Evolutionary conservation across 2,888 invertebrate species (phyloP), one percentile per base, ranked within the genome.

Genomic region (Flabesymbios commensalis): DNA sequence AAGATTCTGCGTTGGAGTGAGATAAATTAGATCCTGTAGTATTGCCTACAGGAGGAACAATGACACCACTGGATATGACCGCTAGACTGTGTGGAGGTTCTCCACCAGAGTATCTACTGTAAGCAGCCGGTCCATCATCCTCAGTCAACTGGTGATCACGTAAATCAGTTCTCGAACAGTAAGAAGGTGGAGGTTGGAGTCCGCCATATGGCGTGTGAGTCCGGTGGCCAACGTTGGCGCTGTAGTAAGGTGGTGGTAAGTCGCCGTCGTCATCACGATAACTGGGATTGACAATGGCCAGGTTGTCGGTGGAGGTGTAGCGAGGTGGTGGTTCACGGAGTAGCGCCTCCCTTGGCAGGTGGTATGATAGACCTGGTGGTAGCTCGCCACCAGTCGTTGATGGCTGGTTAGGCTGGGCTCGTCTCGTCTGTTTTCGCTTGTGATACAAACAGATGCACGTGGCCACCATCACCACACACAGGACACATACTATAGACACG

Each of bases 211-310:
- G 29, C 28, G 22, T 5, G 29, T 14, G 29, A 7, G 7, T 31
- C 10, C 49, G 26, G 14, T 29, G 10, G 31, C 31, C 49, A 5
- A 22, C 14, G 7, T 49, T 26, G 31, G 49, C 26, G 5, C 29
- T 17, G 49, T 49, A 49, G 31, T 32, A 49, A 7, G 49, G 49
- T 22, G 49, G 49, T 22, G 49, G 49, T 32, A 28, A 32, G n/a
- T 10, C 17, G 29, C 26, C 31, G 29, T 49, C 49, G 31, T 49
- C 49, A 22, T 31, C 31, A 29, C 31, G 49, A 22, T 17, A 49
- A 14, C 49, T 32, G 22, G 49, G 29, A 31, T 49, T 49, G 31
- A 49, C 49, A 32, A 29, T 28, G 14, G 45, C 14, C 7, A 49
- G 31, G 31, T 49, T 32, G 10, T 49, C 29, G 5, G 26, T 28